These are phyloP conservation scores for Alectoris magna DNA, from an alignment of 2,797 vertebrate species.

Conservation along the genomic window DNA sequence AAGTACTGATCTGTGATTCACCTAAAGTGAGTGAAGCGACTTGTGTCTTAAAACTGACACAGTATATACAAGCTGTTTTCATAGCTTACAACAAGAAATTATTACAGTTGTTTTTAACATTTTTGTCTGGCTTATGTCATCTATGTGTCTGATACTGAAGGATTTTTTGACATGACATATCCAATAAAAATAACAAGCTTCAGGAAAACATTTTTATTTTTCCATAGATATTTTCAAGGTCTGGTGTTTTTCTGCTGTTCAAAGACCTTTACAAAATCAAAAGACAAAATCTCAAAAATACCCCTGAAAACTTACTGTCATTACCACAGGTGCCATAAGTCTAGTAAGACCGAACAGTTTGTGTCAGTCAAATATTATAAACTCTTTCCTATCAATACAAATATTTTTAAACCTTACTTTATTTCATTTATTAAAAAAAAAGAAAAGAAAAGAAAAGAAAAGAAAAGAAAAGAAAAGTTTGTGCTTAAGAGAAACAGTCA, in stretches of 20 bases:
- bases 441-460: too few relatives aligned
- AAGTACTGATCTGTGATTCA: neutral
- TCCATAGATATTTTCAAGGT: neutral
- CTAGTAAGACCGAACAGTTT: neutral
- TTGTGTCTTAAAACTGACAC: neutral
- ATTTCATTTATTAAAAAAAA: neutral
- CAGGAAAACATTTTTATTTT: neutral
- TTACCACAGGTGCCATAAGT: neutral
- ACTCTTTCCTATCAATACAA: neutral
- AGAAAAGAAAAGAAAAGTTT: neutral
- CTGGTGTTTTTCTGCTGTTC: neutral
- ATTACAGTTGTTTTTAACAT: neutral
- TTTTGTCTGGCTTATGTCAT: neutral
- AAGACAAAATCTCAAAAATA: neutral
- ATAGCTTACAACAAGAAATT: neutral
- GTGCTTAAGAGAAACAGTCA: neutral
- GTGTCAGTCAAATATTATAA: neutral
- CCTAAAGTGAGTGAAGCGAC: neutral
- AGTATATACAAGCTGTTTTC: neutral
- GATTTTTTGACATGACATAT: accelerated
- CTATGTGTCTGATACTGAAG: neutral
- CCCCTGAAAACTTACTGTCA: accelerated
- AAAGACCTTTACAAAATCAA: neutral
- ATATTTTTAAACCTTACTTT: neutral
- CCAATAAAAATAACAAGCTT: neutral